Evolutionary conservation across 2,797 vertebrate genomes (phyloP), one percentile per base, ranked within the genome.

Genomic region (Bovichtus variegatus): DNA sequence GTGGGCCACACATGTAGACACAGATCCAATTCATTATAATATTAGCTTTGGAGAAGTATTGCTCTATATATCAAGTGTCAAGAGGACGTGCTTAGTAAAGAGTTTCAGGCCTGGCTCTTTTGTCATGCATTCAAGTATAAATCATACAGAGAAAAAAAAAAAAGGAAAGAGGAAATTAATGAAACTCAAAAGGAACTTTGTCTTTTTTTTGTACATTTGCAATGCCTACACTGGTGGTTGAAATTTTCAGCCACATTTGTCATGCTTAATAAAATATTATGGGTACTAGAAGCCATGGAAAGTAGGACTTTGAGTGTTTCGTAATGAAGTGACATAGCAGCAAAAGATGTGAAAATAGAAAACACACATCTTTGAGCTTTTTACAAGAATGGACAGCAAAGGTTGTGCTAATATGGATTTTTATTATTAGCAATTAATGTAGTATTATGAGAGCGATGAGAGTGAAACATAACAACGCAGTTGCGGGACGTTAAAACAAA

Each of bases 1-100:
- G 74, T 16, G 68, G 87, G 75, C 87, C 86, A 91, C 91, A 91
- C 91, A 92, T 73, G 40, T 31, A 81, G 76, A 88, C 78, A 85
- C 80, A 84, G 77, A 88, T 88, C 84, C 83, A 78, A 78, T 87
- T 90, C 85, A 89, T 91, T 92, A 85, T 31, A 80, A 85, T 88
- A 92, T 90, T 91, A 86, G 86, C 84, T 91, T 80, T 85, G 84
- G 86, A 89, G 87, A 91, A 67, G 81, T 63, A 89, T 85, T 41
- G 71, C 83, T 85, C 74, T 27, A 85, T 80, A 81, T 83, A 90
- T 92, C 86, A 84, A 74, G 76, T 90, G 83, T 86, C 75, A 44
- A 15, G 60, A 58, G 74, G 87, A 78, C 57, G 71, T 71, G 71
- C 80, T 81, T 16, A 0, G 16, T 46, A 15, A 76, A 67, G 82